Evolutionary conservation across 2,888 invertebrate species (phyloP).

Genomic region (Leptura quadrifasciata): DNA sequence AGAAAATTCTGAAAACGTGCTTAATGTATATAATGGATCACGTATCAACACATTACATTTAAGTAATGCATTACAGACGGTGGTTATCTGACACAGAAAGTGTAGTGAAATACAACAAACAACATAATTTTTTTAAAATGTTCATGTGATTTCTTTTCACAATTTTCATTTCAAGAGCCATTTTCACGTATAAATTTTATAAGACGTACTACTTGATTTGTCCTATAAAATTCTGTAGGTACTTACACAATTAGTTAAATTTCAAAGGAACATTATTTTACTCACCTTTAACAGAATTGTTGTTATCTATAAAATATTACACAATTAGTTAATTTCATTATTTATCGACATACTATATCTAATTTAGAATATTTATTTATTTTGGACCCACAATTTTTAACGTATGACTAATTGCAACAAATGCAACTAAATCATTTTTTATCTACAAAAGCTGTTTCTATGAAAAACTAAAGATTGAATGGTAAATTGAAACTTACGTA

Average conservation of each 20-base stretch:
- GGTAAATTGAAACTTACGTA: conserved; percentile 23
- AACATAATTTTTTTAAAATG: not conserved
- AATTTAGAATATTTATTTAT: conserved; percentile 31
- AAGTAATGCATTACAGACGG: no score
- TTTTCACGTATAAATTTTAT: not conserved
- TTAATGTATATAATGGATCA: no score
- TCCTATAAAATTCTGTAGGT: no score
- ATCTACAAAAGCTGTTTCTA: conserved; percentile 28
- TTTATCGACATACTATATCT: conserved; percentile 41
- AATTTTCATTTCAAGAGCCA: not conserved
- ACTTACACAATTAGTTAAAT: not conserved
- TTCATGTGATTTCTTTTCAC: not conserved
- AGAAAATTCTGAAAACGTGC: no score
- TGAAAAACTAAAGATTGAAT: conserved; percentile 9
- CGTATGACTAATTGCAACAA: conserved; percentile 10
- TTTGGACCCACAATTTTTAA: conserved; percentile 21
- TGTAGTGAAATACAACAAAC: not conserved
- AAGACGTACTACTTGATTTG: not conserved
- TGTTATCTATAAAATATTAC: conserved; percentile 16
- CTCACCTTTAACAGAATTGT: conserved; percentile 24
- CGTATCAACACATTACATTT: no score
- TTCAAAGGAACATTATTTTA: not conserved
- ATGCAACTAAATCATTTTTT: conserved; percentile 3
- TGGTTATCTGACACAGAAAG: no score
- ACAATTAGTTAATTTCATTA: conserved; percentile 20